Conservation (phyloP, 2,113 vertebrate species). For the Eulemur rufifrons region DNA sequence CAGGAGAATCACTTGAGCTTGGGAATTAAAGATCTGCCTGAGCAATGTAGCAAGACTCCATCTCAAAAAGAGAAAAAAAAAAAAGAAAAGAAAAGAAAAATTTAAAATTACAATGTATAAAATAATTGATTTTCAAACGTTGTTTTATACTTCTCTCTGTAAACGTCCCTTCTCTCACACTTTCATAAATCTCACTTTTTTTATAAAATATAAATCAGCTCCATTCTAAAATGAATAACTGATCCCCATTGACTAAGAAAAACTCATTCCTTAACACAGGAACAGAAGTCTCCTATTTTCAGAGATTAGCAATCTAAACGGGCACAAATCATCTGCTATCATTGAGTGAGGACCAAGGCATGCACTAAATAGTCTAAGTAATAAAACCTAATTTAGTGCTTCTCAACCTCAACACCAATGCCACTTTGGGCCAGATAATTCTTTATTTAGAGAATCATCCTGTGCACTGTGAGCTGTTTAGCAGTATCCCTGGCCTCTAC, state of each 20-base stretch:
- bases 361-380: not conserved
- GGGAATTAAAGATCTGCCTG: too few species aligned
- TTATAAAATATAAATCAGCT: not conserved
- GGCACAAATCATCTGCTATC: not conserved
- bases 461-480: not conserved
- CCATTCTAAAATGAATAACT: constrained; percentile 59
- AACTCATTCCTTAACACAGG: not conserved
- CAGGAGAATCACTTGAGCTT: too few species aligned
- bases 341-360: not conserved
- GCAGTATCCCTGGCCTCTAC: not conserved
- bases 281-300: constrained; percentile 30
- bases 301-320: not conserved
- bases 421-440: not conserved
- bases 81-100: not conserved
- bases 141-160: not conserved
- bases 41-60: too few species aligned
- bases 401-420: not conserved
- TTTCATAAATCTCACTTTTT: not conserved
- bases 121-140: not conserved
- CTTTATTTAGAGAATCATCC: not conserved
- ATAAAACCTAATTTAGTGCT: not conserved
- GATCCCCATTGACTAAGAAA: not conserved
- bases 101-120: not conserved
- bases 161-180: not conserved
- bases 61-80: too few species aligned